A percentile compares a stretch with the other conserved stretches of the same genome.
Evolutionary conservation across 2,797 vertebrate species (phyloP).

Genomic region (Rhinella marina): DNA sequence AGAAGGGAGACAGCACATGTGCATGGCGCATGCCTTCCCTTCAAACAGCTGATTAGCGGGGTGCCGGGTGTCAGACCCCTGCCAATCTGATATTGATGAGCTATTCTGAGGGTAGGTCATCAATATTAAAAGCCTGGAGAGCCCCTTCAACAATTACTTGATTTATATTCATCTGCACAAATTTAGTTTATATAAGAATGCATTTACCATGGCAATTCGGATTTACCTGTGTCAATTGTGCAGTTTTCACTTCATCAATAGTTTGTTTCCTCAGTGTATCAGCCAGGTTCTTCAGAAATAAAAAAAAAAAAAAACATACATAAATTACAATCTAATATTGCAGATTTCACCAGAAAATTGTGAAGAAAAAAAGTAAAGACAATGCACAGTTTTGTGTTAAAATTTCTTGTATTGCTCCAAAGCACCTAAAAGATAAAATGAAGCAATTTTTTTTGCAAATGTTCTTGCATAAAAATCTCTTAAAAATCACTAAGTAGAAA

Average conservation of each 20-base stretch:
- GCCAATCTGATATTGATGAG: too few relatives aligned
- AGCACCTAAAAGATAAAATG: not conserved
- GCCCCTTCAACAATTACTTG: too few relatives aligned
- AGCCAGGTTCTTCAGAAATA: conserved; percentile 63
- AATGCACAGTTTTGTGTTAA: too few relatives aligned
- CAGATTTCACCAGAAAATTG: not conserved
- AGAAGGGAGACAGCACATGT: too few relatives aligned
- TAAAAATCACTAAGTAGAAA: not conserved
- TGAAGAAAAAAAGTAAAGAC: not conserved
- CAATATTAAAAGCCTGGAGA: too few relatives aligned
- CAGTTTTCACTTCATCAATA: conserved; percentile 59
- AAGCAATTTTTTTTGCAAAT: not conserved
- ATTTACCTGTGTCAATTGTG: conserved; percentile 67
- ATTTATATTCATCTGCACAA: not conserved
- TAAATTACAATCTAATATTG: not conserved
- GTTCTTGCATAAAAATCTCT: not conserved
- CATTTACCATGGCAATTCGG: not conserved
- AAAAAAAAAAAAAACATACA: conserved; percentile 30
- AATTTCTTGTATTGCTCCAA: too few relatives aligned
- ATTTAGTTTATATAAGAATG: not conserved
- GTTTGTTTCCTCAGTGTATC: conserved; percentile 67
- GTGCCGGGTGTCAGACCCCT: too few relatives aligned
- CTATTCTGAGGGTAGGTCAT: too few relatives aligned
- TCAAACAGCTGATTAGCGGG: too few relatives aligned
- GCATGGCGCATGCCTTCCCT: too few relatives aligned